These are phyloP conservation scores for Zaprionus ornatus DNA, from an alignment of 1,140 invertebrate species.

Conservation along the genomic window DNA sequence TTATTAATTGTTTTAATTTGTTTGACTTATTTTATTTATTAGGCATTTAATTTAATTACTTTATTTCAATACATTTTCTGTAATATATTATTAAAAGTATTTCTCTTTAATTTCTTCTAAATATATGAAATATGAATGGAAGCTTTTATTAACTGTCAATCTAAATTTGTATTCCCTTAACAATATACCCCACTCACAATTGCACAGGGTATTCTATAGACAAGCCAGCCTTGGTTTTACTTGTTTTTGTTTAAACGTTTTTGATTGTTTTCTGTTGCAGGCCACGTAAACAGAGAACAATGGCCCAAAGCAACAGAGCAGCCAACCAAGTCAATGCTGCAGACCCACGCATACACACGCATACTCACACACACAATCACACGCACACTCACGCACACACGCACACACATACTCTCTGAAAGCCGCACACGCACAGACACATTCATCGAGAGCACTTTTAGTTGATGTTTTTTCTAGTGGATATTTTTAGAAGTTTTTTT, in stretches of 20 bases:
- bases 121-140: too few species aligned
- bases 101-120: too few species aligned
- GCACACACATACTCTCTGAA: neutral
- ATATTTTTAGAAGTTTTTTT: slow-evolving; percentile 43
- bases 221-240: neutral
- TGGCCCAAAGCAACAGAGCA: slow-evolving; percentile 45
- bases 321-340: slow-evolving; percentile 28
- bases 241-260: slow-evolving; percentile 33
- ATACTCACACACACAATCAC: neutral
- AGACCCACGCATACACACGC: slow-evolving; percentile 12
- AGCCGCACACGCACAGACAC: neutral
- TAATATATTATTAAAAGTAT: too few species aligned
- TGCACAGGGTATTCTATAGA: slow-evolving; percentile 12
- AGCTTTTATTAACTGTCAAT: neutral
- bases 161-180: neutral
- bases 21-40: too few species aligned
- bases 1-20: too few species aligned
- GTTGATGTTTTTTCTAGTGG: slow-evolving; percentile 40
- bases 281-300: slow-evolving; percentile 36
- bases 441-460: slow-evolving; percentile 18
- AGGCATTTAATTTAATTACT: too few species aligned
- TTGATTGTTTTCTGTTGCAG: slow-evolving; percentile 38
- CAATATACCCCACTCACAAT: neutral
- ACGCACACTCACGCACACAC: neutral
- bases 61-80: too few species aligned